phyloP scores from a whole-genome alignment of 2,113 vertebrate species.

The Sylvietta virens region DNA sequence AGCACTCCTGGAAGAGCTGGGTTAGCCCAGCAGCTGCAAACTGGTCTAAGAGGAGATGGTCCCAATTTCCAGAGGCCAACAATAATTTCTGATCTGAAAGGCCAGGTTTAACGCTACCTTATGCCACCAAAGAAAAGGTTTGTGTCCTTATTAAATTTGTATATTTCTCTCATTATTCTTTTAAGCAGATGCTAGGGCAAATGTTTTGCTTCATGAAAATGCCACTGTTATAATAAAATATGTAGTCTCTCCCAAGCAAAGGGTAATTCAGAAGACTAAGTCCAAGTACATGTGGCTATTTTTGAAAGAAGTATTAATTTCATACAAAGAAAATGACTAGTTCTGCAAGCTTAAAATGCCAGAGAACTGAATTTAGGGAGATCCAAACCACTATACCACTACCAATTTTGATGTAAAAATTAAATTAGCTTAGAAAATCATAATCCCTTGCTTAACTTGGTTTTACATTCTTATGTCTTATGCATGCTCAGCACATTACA shows the following conservation, averaged over 20 bases:
- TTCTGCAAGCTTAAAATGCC: neutral
- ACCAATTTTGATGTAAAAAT: neutral
- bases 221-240: neutral
- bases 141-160: neutral
- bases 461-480: neutral
- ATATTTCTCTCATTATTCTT: neutral
- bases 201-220: neutral
- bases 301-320: neutral
- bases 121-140: neutral
- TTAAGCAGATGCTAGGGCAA: neutral
- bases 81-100: neutral
- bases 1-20: neutral
- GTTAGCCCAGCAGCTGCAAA: neutral
- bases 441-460: neutral
- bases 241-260: neutral
- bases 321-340: neutral
- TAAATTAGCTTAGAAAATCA: neutral
- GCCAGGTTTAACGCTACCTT: neutral
- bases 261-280: neutral
- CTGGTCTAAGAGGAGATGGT: neutral
- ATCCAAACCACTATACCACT: neutral
- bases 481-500: neutral
- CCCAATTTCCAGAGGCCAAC: neutral
- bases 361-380: neutral
- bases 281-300: neutral